Base-by-base conservation (phyloP, 1,140 invertebrate species). In the Neodiprion virginianus region DNA sequence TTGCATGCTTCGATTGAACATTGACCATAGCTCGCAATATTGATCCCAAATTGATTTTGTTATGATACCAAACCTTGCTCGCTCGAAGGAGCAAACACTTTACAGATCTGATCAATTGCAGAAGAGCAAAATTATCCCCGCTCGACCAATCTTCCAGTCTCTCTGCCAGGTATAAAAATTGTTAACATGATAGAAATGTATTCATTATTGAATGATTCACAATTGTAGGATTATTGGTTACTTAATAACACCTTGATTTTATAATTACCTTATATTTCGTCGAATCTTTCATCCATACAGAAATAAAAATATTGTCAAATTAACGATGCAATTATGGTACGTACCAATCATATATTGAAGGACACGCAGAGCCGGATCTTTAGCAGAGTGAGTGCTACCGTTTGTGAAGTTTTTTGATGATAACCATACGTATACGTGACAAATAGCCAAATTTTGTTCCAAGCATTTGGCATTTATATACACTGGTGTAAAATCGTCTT, bases 71-170 rank as follows among this genome's bases (percentile, higher is more conserved):
- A 69, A 82, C 49, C 53, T 77, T 72, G 40, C 85, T 86, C 48
- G 86, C 87, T 73, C 87, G 80, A 5, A 90, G 68, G 66, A 90
- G 84, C 28, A 90, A 73, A 9, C 83, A 79, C 69, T 81, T 85
- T 8, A 90, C 23, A 8, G 88, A 76, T 49, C 82, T 83, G 4
- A 81, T 84, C 17, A 91, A 73, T 76, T 81, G 67, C 71, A 79
- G 47, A 72, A 84, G 67, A 40, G 79, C 76, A 14, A 14, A 28
- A 40, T 53, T 70, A 61, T 86, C 72, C 21, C 73, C 75, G 66
- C 69, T 74, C 0, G 77, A 78, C 83, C 81, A 86, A 65, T 78
- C 78, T 69, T 81, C 74, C 8, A 88, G 69, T 81, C 74, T 81
- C 49, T 79, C 84, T 86, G 72, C 53, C 28, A 40, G 28, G 28